These are phyloP conservation scores for Calliphora vicina DNA, from an alignment of 1,140 invertebrate species.

Conservation along the genomic window DNA sequence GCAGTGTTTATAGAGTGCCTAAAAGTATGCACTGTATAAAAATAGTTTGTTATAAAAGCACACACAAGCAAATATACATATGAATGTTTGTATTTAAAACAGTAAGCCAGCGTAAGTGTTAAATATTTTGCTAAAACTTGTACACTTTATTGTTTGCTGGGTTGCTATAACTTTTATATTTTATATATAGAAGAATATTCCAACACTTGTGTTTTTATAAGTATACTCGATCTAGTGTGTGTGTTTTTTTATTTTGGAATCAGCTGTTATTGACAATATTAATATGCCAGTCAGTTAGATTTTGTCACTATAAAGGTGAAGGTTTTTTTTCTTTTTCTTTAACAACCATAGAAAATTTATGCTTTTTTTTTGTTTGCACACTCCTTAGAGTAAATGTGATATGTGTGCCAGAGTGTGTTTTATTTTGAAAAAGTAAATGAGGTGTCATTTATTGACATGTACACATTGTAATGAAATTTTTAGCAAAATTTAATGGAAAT, in stretches of 20 bases:
- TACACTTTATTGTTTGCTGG: not conserved
- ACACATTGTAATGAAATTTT: not conserved
- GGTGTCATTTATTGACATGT: not conserved
- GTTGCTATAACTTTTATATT: not conserved
- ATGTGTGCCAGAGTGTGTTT: not conserved
- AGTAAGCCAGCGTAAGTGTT: too few relatives aligned
- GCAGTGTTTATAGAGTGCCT: not conserved
- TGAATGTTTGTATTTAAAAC: not conserved
- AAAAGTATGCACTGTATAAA: not conserved
- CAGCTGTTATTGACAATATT: conserved; percentile 16
- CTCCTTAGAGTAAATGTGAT: not conserved
- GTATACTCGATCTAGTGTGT: not conserved
- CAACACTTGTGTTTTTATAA: too few relatives aligned
- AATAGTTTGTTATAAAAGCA: too few relatives aligned
- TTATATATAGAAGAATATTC: too few relatives aligned
- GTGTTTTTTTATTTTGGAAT: not conserved
- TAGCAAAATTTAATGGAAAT: not conserved
- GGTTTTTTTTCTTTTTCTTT: not conserved
- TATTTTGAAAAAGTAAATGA: not conserved
- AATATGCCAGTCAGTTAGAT: not conserved
- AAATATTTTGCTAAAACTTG: too few relatives aligned
- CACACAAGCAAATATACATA: not conserved
- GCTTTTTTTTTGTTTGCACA: too few relatives aligned
- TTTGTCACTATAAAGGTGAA: not conserved
- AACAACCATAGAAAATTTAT: too few relatives aligned